Base-by-base conservation (phyloP, 2,113 vertebrate genomes). In the Paralichthys olivaceus region DNA sequence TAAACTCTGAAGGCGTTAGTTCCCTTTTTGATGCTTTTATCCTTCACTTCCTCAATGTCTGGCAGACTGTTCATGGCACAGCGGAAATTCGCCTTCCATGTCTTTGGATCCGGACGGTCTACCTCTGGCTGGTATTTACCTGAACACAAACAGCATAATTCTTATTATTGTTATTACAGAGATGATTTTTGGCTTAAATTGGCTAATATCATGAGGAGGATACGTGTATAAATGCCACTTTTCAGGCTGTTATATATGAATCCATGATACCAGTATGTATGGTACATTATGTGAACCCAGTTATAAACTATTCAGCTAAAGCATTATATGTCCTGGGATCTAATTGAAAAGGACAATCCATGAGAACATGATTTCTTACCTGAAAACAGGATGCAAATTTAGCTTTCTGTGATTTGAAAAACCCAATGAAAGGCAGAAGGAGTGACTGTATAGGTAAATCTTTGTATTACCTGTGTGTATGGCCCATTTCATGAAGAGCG, bases 41-140 rank as follows among this genome's bases (percentile, higher is more conserved):
- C 96, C 86, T 98, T 99, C 71, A 99, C 96, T 82, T 99, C 98
- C 79, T 98, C 96, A 0, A 99, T 99, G 91, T 99, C 98, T 0
- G 97, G 97, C 64, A 99, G 89, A 0, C 98, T 99, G 87, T 99
- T 99, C 98, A 99, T 98, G 29, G 98, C 98, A 54, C 98, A 99
- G 55, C 98, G 98, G 79, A 99, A 99, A 63, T 99, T 99, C 0
- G 98, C 97, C 87, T 99, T 99, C 98, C 98, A 99, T 0, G 98
- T 99, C 90, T 99, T 99, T 0, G 98, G 97, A 75, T 99, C 98
- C 0, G 97, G 95, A 1, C 94, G 90, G 79, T 95, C 96, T 19
- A 95, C 83, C 0, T 96, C 97, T 1, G 85, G 92, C 91, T 95
- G 97, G 53, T 94, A 98, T 77, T 97, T 96, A 62, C 98, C 98